phyloP scores from a whole-genome alignment of 1,140 invertebrate genomes.

The Hycleus cichorii region DNA sequence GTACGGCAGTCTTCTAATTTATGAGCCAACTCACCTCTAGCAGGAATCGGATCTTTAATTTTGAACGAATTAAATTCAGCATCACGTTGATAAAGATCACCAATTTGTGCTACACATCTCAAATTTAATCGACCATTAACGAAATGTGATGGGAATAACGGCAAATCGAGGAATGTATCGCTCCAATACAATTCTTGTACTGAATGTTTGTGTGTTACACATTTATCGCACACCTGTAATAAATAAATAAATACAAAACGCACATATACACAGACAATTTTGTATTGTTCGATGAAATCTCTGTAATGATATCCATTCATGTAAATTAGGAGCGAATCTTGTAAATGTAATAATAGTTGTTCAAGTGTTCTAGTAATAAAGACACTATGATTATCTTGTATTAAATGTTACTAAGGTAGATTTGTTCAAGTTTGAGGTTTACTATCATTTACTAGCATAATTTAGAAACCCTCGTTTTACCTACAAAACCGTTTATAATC shows the following conservation, averaged over 20 bases:
- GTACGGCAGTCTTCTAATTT: no score
- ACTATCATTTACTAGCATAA: no score
- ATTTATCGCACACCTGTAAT: slow-evolving; percentile 43
- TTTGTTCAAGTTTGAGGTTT: no score
- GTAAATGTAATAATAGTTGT: no score
- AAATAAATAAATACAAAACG: slow-evolving; percentile 9
- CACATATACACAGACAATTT: not conserved
- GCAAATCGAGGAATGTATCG: slow-evolving; percentile 33
- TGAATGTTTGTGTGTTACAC: slow-evolving; percentile 25
- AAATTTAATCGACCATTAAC: slow-evolving; percentile 42
- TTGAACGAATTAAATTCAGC: slow-evolving; percentile 47
- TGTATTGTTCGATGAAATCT: no score
- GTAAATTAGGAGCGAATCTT: no score
- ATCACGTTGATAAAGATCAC: slow-evolving; percentile 47
- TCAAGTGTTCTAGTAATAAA: no score
- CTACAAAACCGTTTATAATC: no score
- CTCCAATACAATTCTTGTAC: slow-evolving; percentile 35
- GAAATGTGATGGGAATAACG: slow-evolving; percentile 38
- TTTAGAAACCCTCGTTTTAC: no score
- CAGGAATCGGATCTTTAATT: slow-evolving; percentile 50
- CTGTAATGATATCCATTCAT: no score
- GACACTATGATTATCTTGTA: no score
- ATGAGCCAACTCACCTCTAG: slow-evolving; percentile 44
- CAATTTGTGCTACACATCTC: slow-evolving; percentile 49
- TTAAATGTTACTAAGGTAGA: no score